These are phyloP conservation scores for Pogonocichla stellata DNA, from an alignment of 2,113 vertebrate genomes.

Conservation along the genomic window DNA sequence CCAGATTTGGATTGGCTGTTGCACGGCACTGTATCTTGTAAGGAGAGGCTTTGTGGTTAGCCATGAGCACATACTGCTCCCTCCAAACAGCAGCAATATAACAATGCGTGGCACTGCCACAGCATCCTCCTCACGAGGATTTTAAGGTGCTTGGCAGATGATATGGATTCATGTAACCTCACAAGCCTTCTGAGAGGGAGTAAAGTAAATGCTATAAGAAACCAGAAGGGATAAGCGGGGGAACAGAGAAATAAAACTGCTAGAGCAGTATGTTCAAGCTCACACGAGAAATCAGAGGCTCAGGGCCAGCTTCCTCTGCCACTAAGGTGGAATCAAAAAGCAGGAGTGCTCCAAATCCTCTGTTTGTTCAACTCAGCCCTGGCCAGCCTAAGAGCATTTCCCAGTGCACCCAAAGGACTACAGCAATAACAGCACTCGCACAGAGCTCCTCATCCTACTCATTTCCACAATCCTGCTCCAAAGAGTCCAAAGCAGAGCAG, in stretches of 20 bases:
- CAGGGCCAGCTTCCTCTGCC: background rate
- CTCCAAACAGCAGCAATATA: background rate
- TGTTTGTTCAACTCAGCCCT: background rate
- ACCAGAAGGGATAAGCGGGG: background rate
- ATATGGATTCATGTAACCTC: background rate
- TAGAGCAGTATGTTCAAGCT: background rate
- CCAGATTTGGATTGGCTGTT: background rate
- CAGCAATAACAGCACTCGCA: background rate
- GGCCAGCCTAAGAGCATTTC: background rate
- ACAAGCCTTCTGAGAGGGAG: background rate
- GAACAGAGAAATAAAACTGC: background rate
- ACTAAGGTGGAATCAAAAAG: background rate
- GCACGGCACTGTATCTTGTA: fast-evolving
- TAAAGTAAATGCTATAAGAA: background rate
- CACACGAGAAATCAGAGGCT: background rate
- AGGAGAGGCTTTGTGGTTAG: background rate
- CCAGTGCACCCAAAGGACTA: background rate
- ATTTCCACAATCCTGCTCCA: background rate
- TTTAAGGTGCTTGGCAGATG: background rate
- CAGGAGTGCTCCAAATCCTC: background rate
- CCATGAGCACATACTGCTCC: background rate
- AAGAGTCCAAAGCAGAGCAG: background rate
- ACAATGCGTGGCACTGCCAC: background rate
- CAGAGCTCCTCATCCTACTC: fast-evolving
- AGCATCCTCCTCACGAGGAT: background rate